A percentile compares a stretch with the other conserved stretches of the same genome.
Evolutionary conservation across 64 coral and sea anemone genomes (phyloP).

Genomic region (Cladopsammia gracilis): DNA sequence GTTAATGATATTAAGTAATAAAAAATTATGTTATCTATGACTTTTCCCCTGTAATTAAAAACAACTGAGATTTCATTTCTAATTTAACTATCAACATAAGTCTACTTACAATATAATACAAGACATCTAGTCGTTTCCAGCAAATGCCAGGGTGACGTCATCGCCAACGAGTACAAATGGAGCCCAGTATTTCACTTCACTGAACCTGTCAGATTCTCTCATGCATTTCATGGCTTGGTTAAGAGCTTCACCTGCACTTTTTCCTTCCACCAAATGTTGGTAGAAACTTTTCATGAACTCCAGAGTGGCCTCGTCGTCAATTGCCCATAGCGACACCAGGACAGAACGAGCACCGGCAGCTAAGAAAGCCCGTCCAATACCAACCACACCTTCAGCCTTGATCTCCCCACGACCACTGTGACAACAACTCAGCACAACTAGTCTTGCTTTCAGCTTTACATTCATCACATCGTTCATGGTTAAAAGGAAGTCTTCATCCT

Average conservation of each 20-base stretch:
- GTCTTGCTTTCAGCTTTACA: background rate
- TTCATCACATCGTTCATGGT: slow-evolving; percentile 5
- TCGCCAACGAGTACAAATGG: slow-evolving; percentile 38
- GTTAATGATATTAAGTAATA: too few relatives aligned
- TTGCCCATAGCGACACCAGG: slow-evolving; percentile 6
- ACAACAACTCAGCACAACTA: slow-evolving; percentile 43
- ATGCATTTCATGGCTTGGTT: slow-evolving; percentile 33
- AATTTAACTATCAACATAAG: background rate
- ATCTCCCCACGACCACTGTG: slow-evolving; percentile 36
- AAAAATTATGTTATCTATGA: too few relatives aligned
- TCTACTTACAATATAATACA: background rate
- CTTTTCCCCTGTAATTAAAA: background rate
- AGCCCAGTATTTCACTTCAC: slow-evolving; percentile 24
- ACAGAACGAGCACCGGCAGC: slow-evolving; percentile 23
- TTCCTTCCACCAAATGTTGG: background rate
- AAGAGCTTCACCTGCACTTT: background rate
- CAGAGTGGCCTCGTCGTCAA: slow-evolving; percentile 9
- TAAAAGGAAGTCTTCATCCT: slow-evolving; percentile 9
- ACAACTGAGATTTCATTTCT: background rate
- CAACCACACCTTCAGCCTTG: slow-evolving; percentile 33
- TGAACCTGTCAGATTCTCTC: background rate
- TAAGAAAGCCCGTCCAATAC: background rate
- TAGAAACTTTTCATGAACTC: slow-evolving; percentile 33
- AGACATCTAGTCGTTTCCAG: background rate
- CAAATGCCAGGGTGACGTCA: background rate